Evolutionary conservation across 2,113 vertebrate species (phyloP).

Genomic region (Acinonyx jubatus): DNA sequence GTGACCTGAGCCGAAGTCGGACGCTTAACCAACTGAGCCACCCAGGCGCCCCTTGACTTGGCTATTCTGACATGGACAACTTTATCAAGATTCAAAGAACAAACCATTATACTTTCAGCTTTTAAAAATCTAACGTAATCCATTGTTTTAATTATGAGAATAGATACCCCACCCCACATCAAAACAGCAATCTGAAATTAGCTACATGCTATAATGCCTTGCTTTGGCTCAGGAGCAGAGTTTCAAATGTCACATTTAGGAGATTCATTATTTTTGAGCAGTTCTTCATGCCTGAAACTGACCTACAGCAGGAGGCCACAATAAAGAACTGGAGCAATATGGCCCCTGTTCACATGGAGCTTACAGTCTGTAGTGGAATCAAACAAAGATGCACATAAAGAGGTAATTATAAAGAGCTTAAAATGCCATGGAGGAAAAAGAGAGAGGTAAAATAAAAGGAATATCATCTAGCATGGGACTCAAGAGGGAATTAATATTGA

Average conservation of each 20-base stretch:
- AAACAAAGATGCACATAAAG: not conserved
- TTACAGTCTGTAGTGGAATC: not conserved
- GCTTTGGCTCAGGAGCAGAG: not conserved
- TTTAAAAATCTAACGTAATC: constrained; percentile 9
- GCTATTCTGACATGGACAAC: not conserved
- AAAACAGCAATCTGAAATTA: not conserved
- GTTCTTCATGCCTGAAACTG: not conserved
- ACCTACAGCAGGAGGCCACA: not conserved
- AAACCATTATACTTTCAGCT: not conserved
- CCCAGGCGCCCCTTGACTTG: not conserved
- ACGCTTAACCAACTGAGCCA: too few relatives aligned
- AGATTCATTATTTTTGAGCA: not conserved
- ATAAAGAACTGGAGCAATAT: not conserved
- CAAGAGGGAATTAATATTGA: not conserved
- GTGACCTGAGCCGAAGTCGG: too few relatives aligned
- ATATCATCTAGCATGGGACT: not conserved
- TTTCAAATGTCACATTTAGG: not conserved
- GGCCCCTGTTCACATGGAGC: not conserved
- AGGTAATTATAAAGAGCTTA: not conserved
- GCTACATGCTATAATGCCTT: not conserved
- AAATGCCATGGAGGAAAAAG: not conserved
- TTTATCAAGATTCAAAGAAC: not conserved
- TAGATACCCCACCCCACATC: not conserved
- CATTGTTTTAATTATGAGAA: not conserved
- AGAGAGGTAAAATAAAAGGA: not conserved